Percentiles rank a stretch among this genome's conserved stretches.
Conservation (phyloP, 2,797 vertebrate genomes). For the Poeciliopsis turneri region DNA sequence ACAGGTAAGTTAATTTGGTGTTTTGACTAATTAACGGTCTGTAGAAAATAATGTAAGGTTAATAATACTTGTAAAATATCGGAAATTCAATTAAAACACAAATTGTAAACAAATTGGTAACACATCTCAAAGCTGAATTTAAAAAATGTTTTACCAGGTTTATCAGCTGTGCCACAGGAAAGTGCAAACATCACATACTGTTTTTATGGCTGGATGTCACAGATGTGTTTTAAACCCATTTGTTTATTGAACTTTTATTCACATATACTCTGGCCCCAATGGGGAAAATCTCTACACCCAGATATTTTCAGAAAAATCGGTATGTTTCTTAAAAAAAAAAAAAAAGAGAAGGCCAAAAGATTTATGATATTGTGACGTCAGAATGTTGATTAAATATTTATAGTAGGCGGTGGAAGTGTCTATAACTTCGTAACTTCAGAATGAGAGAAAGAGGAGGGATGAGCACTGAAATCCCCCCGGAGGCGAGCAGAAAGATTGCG, state of each 20-base stretch:
- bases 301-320: not conserved
- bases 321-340: slow-evolving; percentile 70
- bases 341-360: slow-evolving; percentile 58
- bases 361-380: slow-evolving; percentile 88
- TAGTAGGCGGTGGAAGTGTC: slow-evolving; percentile 52
- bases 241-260: not conserved
- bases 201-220: not conserved
- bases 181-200: not conserved
- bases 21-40: not conserved
- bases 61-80: not conserved
- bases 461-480: slow-evolving; percentile 29
- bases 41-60: not conserved
- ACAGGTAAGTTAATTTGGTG: not conserved
- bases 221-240: not conserved
- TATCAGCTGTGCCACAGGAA: not conserved
- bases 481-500: slow-evolving; percentile 30
- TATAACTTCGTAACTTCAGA: slow-evolving; percentile 70
- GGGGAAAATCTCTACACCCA: not conserved
- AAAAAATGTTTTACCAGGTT: not conserved
- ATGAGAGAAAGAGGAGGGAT: slow-evolving; percentile 54
- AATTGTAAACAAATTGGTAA: not conserved
- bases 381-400: slow-evolving; percentile 84
- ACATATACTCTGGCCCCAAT: not conserved
- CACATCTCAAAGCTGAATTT: too few relatives aligned
- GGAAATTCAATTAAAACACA: not conserved